Conservation (phyloP, 2,888 invertebrate genomes). For the Lamellibrachia columna region DNA sequence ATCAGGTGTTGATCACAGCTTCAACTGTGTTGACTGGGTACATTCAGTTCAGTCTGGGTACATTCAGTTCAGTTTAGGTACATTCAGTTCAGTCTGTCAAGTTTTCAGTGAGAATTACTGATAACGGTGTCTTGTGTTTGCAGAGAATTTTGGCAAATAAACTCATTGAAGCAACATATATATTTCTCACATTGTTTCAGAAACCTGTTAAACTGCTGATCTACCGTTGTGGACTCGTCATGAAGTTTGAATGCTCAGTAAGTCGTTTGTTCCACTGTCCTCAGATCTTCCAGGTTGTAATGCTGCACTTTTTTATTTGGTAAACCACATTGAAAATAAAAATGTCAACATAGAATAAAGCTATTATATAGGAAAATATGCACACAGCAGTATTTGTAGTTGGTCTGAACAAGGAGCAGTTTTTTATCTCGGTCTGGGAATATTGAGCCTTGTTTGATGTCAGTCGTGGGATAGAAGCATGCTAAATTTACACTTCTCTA, state of each 20-base stretch:
- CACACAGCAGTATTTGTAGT: too few relatives aligned
- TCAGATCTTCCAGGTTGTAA: neutral
- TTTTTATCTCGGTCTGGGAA: too few relatives aligned
- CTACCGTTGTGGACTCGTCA: neutral
- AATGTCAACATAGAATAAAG: neutral
- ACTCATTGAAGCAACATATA: neutral
- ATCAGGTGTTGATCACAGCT: neutral
- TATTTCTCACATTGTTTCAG: neutral
- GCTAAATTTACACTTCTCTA: too few relatives aligned
- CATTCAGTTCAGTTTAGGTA: neutral
- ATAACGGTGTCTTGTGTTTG: neutral
- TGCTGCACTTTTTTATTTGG: neutral
- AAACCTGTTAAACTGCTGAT: neutral
- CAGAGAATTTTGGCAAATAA: neutral
- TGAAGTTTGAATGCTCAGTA: neutral
- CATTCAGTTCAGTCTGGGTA: neutral
- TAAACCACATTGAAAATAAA: neutral
- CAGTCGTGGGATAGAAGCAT: too few relatives aligned
- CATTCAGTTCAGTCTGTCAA: neutral
- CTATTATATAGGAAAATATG: neutral
- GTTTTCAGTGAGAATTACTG: neutral
- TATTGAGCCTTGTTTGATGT: too few relatives aligned
- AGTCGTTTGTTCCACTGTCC: neutral
- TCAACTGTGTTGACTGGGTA: neutral
- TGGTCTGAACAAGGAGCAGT: too few relatives aligned